Evolutionary conservation across 1,140 invertebrate species (phyloP).

Genomic region (Chymomyza costata): DNA sequence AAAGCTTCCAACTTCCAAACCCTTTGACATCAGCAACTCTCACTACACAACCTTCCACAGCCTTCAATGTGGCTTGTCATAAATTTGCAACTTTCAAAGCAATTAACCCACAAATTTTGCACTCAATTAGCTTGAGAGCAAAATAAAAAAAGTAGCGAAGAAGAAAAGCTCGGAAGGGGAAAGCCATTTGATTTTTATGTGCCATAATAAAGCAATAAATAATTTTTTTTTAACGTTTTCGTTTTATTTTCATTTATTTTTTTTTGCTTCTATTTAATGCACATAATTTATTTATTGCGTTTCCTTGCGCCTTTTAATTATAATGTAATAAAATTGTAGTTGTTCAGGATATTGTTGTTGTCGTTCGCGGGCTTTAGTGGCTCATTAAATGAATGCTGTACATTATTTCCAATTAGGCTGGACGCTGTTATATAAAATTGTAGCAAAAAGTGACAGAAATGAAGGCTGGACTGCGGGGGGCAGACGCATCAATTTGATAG

Average conservation of each 20-base stretch:
- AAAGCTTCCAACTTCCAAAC: background rate
- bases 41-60: too few species aligned
- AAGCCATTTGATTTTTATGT: background rate
- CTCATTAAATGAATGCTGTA: conserved; percentile 31
- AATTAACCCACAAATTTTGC: conserved; percentile 61
- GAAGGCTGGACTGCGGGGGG: conserved; percentile 23
- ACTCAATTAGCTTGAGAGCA: conserved; percentile 47
- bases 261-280: conserved; percentile 3
- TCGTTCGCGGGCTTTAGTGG: conserved; percentile 22
- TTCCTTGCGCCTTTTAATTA: background rate
- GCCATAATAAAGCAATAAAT: background rate
- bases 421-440: conserved; percentile 34
- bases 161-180: too few species aligned
- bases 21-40: background rate
- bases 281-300: conserved; percentile 43
- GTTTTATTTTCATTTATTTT: conserved; percentile 3
- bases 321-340: background rate
- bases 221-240: background rate
- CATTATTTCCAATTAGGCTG: conserved; percentile 53
- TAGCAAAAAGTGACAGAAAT: conserved; percentile 17
- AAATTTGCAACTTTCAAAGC: conserved; percentile 56
- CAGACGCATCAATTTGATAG: too few species aligned
- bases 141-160: too few species aligned
- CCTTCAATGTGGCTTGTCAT: conserved; percentile 31
- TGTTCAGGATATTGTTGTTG: background rate